phyloP scores from a whole-genome alignment of 1,140 invertebrate species.

The Ceratina australensis region DNA sequence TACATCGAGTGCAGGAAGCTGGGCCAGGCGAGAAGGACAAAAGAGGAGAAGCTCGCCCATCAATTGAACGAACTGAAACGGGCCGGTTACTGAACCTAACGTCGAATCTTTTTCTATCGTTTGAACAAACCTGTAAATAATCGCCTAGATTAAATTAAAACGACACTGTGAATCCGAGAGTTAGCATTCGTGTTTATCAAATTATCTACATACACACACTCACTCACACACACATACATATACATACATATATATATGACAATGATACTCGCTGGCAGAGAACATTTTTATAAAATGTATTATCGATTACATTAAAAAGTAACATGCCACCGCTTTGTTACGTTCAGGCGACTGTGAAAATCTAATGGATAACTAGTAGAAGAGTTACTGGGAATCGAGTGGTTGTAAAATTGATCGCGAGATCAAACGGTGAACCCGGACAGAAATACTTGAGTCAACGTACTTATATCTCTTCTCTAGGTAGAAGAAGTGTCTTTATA shows the following conservation, averaged over 20 bases:
- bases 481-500: too few relatives aligned
- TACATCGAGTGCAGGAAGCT: conserved; percentile 86
- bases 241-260: too few relatives aligned
- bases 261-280: conserved; percentile 44
- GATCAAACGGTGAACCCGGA: too few relatives aligned
- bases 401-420: too few relatives aligned
- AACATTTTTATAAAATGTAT: conserved; percentile 44
- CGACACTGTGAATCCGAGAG: conserved; percentile 57
- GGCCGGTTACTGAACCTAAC: conserved; percentile 80
- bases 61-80: conserved; percentile 85
- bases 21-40: conserved; percentile 86
- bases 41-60: conserved; percentile 87
- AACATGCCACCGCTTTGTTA: conserved; percentile 41
- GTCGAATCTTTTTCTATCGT: conserved; percentile 59
- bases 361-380: conserved; percentile 4
- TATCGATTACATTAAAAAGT: conserved; percentile 17
- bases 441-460: too few relatives aligned
- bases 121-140: conserved; percentile 72
- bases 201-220: too few relatives aligned
- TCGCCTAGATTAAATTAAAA: conserved; percentile 71
- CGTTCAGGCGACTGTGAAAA: conserved; percentile 22
- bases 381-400: too few relatives aligned
- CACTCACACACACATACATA: too few relatives aligned
- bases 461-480: too few relatives aligned
- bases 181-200: conserved; percentile 60